These are phyloP conservation scores for Psilopsiagon aurifrons DNA, from an alignment of 2,113 vertebrate genomes.

Conservation along the genomic window DNA sequence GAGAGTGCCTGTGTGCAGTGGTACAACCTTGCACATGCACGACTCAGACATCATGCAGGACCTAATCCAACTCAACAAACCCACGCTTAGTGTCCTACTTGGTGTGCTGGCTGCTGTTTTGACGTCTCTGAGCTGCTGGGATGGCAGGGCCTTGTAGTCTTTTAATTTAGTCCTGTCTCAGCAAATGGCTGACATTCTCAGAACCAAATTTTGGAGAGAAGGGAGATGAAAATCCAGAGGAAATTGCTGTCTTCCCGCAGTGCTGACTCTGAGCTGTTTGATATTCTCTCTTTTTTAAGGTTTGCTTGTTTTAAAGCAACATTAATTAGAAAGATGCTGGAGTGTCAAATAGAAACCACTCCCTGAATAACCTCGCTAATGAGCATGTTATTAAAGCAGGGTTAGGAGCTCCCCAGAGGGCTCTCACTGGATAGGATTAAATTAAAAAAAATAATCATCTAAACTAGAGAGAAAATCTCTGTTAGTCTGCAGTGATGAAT, in stretches of 20 bases:
- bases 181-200: not conserved
- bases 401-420: slow-evolving; percentile 60
- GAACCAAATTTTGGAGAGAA: slow-evolving; percentile 29
- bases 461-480: slow-evolving; percentile 47
- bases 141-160: not conserved
- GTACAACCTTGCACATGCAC: not conserved
- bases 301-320: slow-evolving; percentile 69
- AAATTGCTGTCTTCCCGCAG: slow-evolving; percentile 38
- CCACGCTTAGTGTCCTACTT: not conserved
- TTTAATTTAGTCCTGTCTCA: slow-evolving; percentile 26
- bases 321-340: slow-evolving; percentile 68
- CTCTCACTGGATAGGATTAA: slow-evolving; percentile 66
- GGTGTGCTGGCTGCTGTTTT: not conserved
- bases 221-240: slow-evolving; percentile 44
- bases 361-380: slow-evolving; percentile 68
- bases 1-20: not conserved
- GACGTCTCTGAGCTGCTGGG: not conserved
- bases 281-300: slow-evolving; percentile 52
- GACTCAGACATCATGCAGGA: not conserved
- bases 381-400: slow-evolving; percentile 71
- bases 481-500: slow-evolving; percentile 54
- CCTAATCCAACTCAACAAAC: not conserved
- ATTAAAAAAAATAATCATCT: slow-evolving; percentile 60
- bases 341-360: slow-evolving; percentile 66
- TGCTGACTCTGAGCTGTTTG: slow-evolving; percentile 45